phyloP scores from a whole-genome alignment of 2,113 vertebrate species.

The Malaclemys terrapin region DNA sequence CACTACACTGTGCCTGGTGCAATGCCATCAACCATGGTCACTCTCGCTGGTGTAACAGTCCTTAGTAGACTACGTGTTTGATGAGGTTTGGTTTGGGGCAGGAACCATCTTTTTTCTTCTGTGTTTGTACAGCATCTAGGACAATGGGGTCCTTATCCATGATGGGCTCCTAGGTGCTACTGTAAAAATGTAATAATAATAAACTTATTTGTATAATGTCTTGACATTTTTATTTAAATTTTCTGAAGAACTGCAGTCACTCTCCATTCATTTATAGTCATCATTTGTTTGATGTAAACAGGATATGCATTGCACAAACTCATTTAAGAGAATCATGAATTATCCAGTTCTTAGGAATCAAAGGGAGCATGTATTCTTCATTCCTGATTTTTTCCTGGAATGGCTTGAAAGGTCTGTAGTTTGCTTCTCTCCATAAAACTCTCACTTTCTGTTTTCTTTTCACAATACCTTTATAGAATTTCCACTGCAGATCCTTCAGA shows the following conservation, averaged over 20 bases:
- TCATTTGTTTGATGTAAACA: neutral
- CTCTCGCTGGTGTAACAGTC: neutral
- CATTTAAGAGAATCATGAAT: neutral
- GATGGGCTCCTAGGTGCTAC: neutral
- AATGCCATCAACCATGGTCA: neutral
- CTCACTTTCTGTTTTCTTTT: neutral
- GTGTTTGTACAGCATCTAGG: neutral
- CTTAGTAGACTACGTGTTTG: neutral
- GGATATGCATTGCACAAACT: neutral
- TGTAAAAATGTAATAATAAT: neutral
- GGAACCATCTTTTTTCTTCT: neutral
- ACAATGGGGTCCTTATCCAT: neutral
- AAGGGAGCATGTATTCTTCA: neutral
- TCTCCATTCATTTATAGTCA: neutral
- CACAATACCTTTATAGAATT: neutral
- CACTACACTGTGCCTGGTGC: neutral
- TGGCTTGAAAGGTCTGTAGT: neutral
- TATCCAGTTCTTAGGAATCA: constrained; percentile 15
- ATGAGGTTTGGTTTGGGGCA: neutral
- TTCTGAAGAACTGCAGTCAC: neutral
- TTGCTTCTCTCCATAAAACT: neutral
- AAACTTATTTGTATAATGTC: neutral
- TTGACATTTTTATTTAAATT: neutral
- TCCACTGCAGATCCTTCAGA: constrained; percentile 14
- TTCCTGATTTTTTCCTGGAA: neutral